Percentiles rank a stretch among this genome's conserved stretches.
Conservation (phyloP, 2,888 invertebrate genomes). For the Ryuthela nishihirai region DNA sequence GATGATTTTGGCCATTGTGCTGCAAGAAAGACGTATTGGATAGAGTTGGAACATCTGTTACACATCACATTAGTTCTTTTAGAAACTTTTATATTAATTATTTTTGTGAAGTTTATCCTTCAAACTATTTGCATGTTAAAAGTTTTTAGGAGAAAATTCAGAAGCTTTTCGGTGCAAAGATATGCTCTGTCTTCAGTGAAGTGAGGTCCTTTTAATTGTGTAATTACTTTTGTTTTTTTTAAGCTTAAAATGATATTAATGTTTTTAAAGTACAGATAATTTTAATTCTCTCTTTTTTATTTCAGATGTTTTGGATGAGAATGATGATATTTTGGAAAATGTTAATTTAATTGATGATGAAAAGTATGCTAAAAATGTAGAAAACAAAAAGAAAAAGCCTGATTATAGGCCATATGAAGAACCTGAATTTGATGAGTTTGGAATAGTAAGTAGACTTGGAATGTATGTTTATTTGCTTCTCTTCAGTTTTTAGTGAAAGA, state of each 20-base stretch:
- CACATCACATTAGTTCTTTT: too few species aligned
- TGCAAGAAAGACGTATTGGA: too few species aligned
- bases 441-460: slow-evolving; percentile 49
- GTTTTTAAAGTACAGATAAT: neutral
- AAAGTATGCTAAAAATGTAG: slow-evolving; percentile 75
- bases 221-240: neutral
- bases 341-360: slow-evolving; percentile 85
- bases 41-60: too few species aligned
- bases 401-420: slow-evolving; percentile 73
- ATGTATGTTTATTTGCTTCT: neutral
- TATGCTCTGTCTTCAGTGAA: too few species aligned
- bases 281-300: neutral
- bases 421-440: slow-evolving; percentile 60
- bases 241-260: neutral
- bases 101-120: neutral
- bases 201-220: too few species aligned
- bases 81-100: neutral
- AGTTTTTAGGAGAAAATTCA: too few species aligned
- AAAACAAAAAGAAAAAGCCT: slow-evolving; percentile 76
- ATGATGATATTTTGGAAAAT: slow-evolving; percentile 84
- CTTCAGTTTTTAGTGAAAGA: too few species aligned
- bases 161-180: too few species aligned
- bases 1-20: too few species aligned
- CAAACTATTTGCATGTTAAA: too few species aligned
- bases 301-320: slow-evolving; percentile 68